These are phyloP conservation scores for Heliconius sara DNA, from an alignment of 2,888 invertebrate species.

Conservation along the genomic window DNA sequence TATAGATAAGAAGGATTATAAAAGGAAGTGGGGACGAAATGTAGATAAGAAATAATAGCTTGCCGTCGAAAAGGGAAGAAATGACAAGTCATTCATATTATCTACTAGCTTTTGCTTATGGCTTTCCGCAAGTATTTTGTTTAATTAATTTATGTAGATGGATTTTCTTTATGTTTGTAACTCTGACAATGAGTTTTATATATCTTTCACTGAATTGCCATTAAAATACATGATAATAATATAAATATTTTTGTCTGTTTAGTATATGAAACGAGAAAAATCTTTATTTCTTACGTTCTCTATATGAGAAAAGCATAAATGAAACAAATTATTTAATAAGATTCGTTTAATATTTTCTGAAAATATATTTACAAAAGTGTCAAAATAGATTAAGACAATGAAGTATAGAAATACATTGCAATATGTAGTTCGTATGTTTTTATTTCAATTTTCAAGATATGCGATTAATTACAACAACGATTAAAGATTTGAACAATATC, in stretches of 20 bases:
- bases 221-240: constrained; percentile 4
- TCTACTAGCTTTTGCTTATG: neutral
- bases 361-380: constrained; percentile 49
- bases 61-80: constrained; percentile 65
- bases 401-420: constrained; percentile 32
- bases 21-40: constrained; percentile 71
- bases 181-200: no score
- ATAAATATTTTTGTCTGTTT: no score
- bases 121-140: neutral
- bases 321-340: constrained; percentile 35
- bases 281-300: no score
- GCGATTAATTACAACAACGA: constrained; percentile 40
- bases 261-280: no score
- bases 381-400: constrained; percentile 39
- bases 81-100: constrained; percentile 58
- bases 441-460: constrained; percentile 43
- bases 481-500: constrained; percentile 42
- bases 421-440: neutral
- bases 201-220: neutral
- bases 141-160: neutral
- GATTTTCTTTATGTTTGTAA: neutral
- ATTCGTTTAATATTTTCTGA: constrained; percentile 43
- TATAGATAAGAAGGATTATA: constrained; percentile 73
- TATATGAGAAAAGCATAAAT: neutral
- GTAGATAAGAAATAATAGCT: constrained; percentile 75